Conservation (phyloP, 2,113 vertebrate species). For the Melanerpes formicivorus region DNA sequence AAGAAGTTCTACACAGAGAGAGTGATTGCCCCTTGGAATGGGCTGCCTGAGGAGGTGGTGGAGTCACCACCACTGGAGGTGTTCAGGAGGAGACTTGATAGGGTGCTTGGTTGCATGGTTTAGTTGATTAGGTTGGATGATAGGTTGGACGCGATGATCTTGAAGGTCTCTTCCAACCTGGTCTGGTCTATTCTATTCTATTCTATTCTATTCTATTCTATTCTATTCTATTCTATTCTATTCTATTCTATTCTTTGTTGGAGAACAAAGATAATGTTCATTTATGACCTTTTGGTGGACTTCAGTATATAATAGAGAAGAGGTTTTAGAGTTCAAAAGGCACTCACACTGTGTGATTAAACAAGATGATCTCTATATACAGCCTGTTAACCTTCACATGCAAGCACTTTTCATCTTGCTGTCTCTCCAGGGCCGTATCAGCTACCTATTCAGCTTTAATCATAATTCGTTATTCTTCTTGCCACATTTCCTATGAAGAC, state of each 20-base stretch:
- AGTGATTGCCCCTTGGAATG: too few species aligned
- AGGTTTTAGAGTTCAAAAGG: background rate
- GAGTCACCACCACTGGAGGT: too few species aligned
- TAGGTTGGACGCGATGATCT: too few species aligned
- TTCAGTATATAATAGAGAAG: background rate
- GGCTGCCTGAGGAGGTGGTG: too few species aligned
- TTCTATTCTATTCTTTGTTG: background rate
- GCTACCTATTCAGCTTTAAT: background rate
- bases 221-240: too few species aligned
- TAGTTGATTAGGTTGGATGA: too few species aligned
- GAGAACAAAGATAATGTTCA: background rate
- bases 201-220: too few species aligned
- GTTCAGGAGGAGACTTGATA: too few species aligned
- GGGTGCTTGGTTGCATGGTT: too few species aligned
- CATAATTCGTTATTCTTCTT: background rate
- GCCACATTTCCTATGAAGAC: background rate
- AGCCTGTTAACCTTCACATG: background rate
- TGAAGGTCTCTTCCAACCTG: too few species aligned
- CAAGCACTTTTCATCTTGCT: background rate
- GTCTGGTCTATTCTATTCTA: too few species aligned
- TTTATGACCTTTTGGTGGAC: background rate
- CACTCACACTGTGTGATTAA: background rate
- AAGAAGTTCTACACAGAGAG: too few species aligned
- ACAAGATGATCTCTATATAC: background rate
- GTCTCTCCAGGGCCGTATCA: background rate